Percentiles rank a stretch among this genome's conserved stretches.
These are phyloP conservation scores for Oscheius myriophilus DNA, from an alignment of 2,888 invertebrate species.

Conservation along the genomic window DNA sequence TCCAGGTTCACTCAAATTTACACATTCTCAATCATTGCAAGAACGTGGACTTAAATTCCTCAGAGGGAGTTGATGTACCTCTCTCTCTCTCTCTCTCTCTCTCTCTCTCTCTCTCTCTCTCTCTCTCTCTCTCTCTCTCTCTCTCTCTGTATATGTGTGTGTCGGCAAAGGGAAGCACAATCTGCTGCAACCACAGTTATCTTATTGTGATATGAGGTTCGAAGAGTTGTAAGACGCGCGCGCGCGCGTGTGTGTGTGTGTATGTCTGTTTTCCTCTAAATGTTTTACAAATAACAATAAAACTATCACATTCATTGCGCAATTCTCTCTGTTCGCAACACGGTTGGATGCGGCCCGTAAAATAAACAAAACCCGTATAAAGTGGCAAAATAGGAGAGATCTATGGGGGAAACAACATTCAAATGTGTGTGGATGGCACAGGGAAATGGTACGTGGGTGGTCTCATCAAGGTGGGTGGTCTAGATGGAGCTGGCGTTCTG, in stretches of 20 bases:
- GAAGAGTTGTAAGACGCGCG: too few species aligned
- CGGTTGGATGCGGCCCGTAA: constrained; percentile 10
- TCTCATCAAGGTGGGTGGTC: constrained; percentile 30
- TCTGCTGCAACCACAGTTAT: too few species aligned
- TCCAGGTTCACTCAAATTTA: too few species aligned
- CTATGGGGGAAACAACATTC: constrained; percentile 5
- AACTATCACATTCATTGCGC: too few species aligned
- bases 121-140: neutral
- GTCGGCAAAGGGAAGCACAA: too few species aligned
- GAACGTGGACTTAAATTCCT: neutral
- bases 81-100: neutral
- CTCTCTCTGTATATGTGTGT: too few species aligned
- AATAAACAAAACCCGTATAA: constrained; percentile 7
- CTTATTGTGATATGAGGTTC: too few species aligned
- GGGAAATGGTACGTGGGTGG: constrained; percentile 20
- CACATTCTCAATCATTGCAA: too few species aligned
- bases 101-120: neutral
- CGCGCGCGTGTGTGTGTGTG: too few species aligned
- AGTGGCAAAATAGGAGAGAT: constrained; percentile 7
- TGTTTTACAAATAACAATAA: too few species aligned
- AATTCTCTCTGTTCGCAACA: too few species aligned
- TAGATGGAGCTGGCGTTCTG: constrained; percentile 40
- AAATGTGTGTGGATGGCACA: constrained; percentile 21
- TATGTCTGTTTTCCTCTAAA: too few species aligned
- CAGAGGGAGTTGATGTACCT: neutral